Evolutionary conservation across 2,797 vertebrate species (phyloP).

Genomic region (Danio jaintianensis): DNA sequence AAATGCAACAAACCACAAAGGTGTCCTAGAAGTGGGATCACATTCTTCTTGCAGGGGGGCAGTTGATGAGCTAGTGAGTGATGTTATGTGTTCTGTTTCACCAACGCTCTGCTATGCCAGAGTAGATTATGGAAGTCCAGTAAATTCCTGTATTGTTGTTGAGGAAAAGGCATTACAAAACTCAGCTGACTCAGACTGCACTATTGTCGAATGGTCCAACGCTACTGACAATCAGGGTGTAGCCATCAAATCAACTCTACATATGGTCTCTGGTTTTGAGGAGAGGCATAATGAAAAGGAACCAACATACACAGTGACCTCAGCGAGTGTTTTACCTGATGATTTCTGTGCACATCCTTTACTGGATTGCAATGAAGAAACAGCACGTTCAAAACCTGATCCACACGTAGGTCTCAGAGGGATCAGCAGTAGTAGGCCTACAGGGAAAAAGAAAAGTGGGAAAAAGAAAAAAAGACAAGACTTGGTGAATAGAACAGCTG

Average conservation of each 20-base stretch:
- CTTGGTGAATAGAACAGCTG: not conserved
- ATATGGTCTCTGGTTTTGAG: not conserved
- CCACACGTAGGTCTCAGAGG: constrained; percentile 25
- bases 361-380: constrained; percentile 31
- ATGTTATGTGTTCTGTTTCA: not conserved
- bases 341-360: constrained; percentile 13
- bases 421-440: not conserved
- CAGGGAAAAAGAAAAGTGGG: not conserved
- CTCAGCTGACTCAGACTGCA: constrained; percentile 64
- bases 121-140: not conserved
- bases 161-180: constrained; percentile 44
- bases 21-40: not conserved
- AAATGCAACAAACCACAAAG: not conserved
- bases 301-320: constrained; percentile 7
- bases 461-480: constrained; percentile 29
- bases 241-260: not conserved
- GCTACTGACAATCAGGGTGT: constrained; percentile 10
- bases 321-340: constrained; percentile 26
- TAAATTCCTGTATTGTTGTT: constrained; percentile 23
- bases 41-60: not conserved
- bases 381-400: constrained; percentile 11
- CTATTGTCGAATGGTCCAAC: constrained; percentile 59
- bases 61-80: constrained; percentile 3
- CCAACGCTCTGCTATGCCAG: not conserved
- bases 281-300: not conserved